Conservation (phyloP, 2,113 vertebrate species). For the Tringa solitaria region DNA sequence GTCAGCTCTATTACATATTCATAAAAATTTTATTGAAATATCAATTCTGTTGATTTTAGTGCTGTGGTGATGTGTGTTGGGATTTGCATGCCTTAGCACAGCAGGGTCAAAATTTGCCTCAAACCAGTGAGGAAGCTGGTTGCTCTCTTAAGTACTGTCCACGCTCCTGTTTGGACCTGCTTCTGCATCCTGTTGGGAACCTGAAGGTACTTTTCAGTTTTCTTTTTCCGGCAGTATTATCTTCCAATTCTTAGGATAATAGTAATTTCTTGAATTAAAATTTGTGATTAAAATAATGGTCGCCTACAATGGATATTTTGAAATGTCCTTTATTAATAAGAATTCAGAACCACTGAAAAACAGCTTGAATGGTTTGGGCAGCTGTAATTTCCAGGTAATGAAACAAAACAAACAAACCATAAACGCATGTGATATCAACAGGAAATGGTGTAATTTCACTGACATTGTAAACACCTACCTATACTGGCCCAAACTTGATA, state of each 20-base stretch:
- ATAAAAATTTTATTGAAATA: background rate
- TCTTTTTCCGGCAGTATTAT: background rate
- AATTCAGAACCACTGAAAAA: background rate
- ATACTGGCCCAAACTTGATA: background rate
- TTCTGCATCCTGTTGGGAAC: background rate
- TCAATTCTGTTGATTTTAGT: background rate
- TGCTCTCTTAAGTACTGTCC: accelerated
- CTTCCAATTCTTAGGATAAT: background rate
- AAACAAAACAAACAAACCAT: background rate
- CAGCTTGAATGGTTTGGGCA: background rate
- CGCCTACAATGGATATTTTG: background rate
- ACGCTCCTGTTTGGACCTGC: background rate
- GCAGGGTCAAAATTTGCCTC: background rate
- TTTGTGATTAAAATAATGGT: background rate
- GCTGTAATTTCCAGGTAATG: background rate
- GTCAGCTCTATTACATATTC: background rate
- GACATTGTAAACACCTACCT: background rate
- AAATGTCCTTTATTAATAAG: background rate
- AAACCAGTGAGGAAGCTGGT: background rate
- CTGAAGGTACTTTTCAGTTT: background rate
- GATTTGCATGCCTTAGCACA: background rate
- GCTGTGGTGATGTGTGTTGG: background rate
- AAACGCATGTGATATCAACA: background rate
- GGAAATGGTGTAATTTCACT: background rate
- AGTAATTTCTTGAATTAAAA: background rate